Evolutionary conservation across 1,140 invertebrate genomes (phyloP), one percentile per base, ranked within the genome.

Genomic region (Hydropsyche tenuis): DNA sequence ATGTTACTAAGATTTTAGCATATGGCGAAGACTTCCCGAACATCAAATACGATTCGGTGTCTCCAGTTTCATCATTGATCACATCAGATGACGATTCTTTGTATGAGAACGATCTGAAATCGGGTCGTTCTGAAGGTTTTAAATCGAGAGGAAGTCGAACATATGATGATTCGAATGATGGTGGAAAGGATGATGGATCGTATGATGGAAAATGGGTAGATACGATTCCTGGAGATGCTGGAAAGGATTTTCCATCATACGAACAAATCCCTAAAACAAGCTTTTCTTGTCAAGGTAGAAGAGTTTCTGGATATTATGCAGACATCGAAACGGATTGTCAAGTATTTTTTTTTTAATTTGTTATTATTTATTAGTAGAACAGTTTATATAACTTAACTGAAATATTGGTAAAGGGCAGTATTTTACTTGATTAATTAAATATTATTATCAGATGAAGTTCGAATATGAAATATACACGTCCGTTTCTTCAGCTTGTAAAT

Each of bases 221-320:
- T 66, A 82, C 79, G n/a, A 87, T 88, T 70, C 87, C 87, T 5
- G 88, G 87, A 18, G 78, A 81, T n/a, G 79, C 86, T 5, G 86
- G 86, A 5, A 82, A 81, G 69, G 87, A 88, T 76, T 88, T 87
- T 79, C 87, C 87, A 9, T 82, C 85, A 72, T 83, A 83, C 53
- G 73, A 84, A 56, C 79, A 80, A 74, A 83, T 89, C 76, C 89
- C 88, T 0, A 81, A 86, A 73, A 89, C 89, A 2, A 83, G 82
- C 14, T 90, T 90, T 80, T 83, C 81, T 20, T 90, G 89, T 78
- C 79, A 78, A n/a, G 87, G 83, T 53, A 89, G 88, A 80, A 83
- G 85, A 60, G 81, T 85, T 7, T 88, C 89, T 11, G 86, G 89
- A 14, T 89, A 89, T 80, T 90, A 89, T 78, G 88, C 88, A 0